Conservation (phyloP, 2,888 invertebrate species). For the Steinernema carpocapsae region DNA sequence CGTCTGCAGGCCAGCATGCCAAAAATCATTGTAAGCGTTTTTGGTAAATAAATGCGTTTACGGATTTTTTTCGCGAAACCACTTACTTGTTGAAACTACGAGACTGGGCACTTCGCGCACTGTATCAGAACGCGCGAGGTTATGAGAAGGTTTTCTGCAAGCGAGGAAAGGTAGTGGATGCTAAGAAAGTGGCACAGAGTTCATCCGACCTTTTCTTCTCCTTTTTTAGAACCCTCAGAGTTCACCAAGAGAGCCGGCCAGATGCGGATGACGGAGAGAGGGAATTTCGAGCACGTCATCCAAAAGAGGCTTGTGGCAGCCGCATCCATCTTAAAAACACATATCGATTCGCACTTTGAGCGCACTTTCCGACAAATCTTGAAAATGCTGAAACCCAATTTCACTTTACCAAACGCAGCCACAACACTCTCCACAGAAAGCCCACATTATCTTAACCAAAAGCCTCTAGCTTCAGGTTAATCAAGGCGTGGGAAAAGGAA, state of each 20-base stretch:
- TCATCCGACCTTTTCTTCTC: constrained; percentile 17
- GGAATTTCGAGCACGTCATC: constrained; percentile 21
- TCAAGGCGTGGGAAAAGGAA: too few species aligned
- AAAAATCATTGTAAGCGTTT: too few species aligned
- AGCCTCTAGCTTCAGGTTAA: too few species aligned
- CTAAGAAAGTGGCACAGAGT: constrained; percentile 32
- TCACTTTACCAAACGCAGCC: too few species aligned
- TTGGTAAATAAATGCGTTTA: too few species aligned
- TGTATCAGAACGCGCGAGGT: not conserved
- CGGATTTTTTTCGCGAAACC: too few species aligned
- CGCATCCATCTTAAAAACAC: constrained; percentile 14
- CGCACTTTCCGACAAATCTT: not conserved
- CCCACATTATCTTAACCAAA: too few species aligned
- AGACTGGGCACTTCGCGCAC: not conserved
- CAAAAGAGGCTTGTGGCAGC: constrained; percentile 10
- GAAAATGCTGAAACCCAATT: too few species aligned
- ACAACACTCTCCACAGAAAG: too few species aligned
- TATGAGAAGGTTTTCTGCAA: not conserved
- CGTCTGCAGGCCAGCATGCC: too few species aligned
- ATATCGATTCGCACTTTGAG: constrained; percentile 27
- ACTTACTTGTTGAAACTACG: not conserved
- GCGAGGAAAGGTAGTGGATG: not conserved
- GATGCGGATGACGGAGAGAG: not conserved
- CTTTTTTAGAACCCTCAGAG: constrained; percentile 20
- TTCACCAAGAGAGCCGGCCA: not conserved